A percentile compares a stretch with the other conserved stretches of the same genome.
phyloP scores from a whole-genome alignment of 2,888 invertebrate species.

The Aplocera efformata region DNA sequence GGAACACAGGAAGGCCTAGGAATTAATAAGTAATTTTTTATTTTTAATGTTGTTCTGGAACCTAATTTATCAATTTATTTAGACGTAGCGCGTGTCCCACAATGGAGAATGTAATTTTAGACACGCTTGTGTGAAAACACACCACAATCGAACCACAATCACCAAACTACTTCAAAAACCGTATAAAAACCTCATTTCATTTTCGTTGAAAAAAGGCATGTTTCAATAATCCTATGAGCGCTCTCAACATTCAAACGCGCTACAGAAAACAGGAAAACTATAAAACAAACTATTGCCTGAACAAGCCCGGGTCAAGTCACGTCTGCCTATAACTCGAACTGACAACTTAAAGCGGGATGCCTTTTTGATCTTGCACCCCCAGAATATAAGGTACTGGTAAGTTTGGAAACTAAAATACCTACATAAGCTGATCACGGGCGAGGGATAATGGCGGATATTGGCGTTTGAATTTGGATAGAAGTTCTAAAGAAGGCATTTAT shows the following conservation, averaged over 20 bases:
- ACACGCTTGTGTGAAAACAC: too few relatives aligned
- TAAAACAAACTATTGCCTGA: slow-evolving; percentile 44
- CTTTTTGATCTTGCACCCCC: slow-evolving; percentile 62
- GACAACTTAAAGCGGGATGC: slow-evolving; percentile 63
- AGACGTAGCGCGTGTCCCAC: too few relatives aligned
- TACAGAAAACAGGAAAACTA: slow-evolving; percentile 15
- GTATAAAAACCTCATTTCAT: too few relatives aligned
- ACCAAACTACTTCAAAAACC: too few relatives aligned
- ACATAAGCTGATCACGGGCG: slow-evolving; percentile 28
- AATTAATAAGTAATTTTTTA: too few relatives aligned
- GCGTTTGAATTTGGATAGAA: slow-evolving; percentile 15
- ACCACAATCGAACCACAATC: too few relatives aligned
- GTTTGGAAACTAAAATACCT: slow-evolving; percentile 22
- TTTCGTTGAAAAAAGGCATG: too few relatives aligned
- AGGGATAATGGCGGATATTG: slow-evolving; percentile 23
- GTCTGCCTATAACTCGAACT: slow-evolving; percentile 61
- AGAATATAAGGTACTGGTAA: slow-evolving; percentile 26
- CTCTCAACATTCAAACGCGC: slow-evolving; percentile 2
- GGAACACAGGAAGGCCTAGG: too few relatives aligned
- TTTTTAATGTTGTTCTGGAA: too few relatives aligned
- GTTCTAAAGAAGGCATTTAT: slow-evolving; percentile 10
- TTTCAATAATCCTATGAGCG: too few relatives aligned
- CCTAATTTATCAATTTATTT: too few relatives aligned
- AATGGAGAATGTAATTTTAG: too few relatives aligned
- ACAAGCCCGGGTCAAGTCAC: slow-evolving; percentile 54